These are phyloP conservation scores for Oscheius myriophilus DNA, from an alignment of 2,888 invertebrate genomes.

Conservation along the genomic window DNA sequence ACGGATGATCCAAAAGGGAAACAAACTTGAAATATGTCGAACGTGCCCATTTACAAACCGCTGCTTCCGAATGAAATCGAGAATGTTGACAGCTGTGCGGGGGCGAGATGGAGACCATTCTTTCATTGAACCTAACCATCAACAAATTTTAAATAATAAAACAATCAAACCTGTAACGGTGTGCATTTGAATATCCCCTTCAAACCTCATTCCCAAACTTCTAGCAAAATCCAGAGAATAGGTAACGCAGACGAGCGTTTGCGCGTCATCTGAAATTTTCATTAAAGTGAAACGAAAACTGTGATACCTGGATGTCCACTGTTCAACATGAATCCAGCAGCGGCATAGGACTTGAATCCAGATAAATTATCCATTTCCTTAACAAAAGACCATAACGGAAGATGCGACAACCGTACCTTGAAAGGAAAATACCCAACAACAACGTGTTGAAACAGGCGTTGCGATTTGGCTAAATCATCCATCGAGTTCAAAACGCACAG, in stretches of 20 bases:
- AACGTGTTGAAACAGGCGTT: conserved; percentile 5
- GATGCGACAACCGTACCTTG: conserved; percentile 8
- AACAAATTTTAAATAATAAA: not conserved
- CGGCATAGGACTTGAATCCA: conserved; percentile 17
- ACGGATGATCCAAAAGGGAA: no score
- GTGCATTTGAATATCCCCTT: conserved; percentile 19
- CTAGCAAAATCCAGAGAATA: conserved; percentile 3
- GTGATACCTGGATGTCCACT: conserved; percentile 12
- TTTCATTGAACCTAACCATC: not conserved
- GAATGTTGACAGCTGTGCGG: conserved; percentile 6
- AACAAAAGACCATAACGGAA: not conserved
- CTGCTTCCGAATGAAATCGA: conserved; percentile 15
- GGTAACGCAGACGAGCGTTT: not conserved
- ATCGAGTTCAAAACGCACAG: not conserved
- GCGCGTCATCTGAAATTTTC: conserved; percentile 7
- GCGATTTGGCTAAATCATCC: not conserved
- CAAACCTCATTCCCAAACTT: conserved; percentile 10
- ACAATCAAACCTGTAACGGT: conserved; percentile 2
- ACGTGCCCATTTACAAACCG: not conserved
- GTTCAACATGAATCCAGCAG: conserved; percentile 20
- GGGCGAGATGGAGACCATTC: not conserved
- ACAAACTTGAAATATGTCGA: conserved; percentile 11
- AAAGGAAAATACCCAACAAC: conserved; percentile 30
- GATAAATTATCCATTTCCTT: conserved; percentile 2
- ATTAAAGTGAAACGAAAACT: not conserved